phyloP scores from a whole-genome alignment of 2,113 vertebrate genomes.

The Anguilla rostrata region DNA sequence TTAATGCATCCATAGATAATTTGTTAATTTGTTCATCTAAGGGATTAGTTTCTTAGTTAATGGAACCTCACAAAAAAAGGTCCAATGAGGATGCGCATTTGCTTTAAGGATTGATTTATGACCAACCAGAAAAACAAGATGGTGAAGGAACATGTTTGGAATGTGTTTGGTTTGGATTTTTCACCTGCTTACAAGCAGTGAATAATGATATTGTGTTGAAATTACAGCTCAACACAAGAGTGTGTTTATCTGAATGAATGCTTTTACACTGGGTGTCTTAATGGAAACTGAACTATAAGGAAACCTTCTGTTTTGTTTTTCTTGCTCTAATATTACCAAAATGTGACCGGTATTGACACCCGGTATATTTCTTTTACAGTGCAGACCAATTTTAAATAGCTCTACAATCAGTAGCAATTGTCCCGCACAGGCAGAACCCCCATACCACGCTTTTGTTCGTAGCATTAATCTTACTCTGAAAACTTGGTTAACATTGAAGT shows the following conservation, averaged over 20 bases:
- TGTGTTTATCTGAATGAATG: neutral
- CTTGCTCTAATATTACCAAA: neutral
- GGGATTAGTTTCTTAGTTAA: too few relatives aligned
- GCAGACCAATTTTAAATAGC: conserved; percentile 37
- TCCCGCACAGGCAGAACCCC: conserved; percentile 47
- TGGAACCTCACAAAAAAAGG: too few relatives aligned
- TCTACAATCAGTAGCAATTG: conserved; percentile 49
- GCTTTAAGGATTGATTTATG: too few relatives aligned
- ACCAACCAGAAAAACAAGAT: too few relatives aligned
- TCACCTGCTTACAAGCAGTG: too few relatives aligned
- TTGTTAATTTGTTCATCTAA: too few relatives aligned
- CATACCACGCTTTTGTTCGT: conserved; percentile 56
- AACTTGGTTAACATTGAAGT: conserved; percentile 78
- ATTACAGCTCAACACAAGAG: too few relatives aligned
- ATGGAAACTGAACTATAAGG: neutral
- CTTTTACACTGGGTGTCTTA: neutral
- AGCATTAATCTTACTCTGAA: conserved; percentile 59
- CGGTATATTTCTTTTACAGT: conserved; percentile 35
- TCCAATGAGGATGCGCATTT: too few relatives aligned
- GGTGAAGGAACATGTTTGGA: too few relatives aligned
- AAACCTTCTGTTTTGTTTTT: neutral
- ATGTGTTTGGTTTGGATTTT: too few relatives aligned
- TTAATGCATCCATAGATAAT: too few relatives aligned
- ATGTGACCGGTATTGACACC: neutral
- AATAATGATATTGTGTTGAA: too few relatives aligned